Evolutionary conservation across 2,113 vertebrate species (phyloP).

Genomic region (Sylvia atricapilla): DNA sequence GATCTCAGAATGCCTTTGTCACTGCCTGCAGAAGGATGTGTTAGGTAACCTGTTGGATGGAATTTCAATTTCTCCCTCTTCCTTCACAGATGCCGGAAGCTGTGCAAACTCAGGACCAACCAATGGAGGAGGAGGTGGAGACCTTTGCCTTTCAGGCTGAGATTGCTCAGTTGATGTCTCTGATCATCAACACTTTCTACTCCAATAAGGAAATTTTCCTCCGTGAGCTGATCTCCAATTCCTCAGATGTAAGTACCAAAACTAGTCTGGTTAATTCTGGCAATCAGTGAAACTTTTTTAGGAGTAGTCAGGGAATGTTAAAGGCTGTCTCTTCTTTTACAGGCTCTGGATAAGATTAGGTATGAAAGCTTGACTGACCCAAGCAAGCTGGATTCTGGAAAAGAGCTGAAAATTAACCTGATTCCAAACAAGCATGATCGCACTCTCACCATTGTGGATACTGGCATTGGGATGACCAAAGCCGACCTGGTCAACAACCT

Average conservation of each 20-base stretch:
- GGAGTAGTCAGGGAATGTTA: accelerated
- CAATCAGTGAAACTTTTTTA: accelerated
- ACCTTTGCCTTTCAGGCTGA: conserved; percentile 90
- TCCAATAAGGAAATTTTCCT: conserved; percentile 88
- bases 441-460: conserved; percentile 79
- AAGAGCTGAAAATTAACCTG: conserved; percentile 82
- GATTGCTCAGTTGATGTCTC: conserved; percentile 87
- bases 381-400: conserved; percentile 83
- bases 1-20: accelerated
- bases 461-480: conserved; percentile 85
- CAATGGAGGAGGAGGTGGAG: conserved; percentile 86
- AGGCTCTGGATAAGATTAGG: conserved; percentile 83
- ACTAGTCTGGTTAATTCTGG: accelerated
- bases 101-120: conserved; percentile 76
- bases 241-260: conserved; percentile 79
- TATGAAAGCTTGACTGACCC: conserved; percentile 85
- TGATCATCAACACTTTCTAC: conserved; percentile 91
- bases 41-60: accelerated
- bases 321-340: accelerated
- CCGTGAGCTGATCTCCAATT: conserved; percentile 84
- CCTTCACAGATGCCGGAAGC: conserved; percentile 81
- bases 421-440: conserved; percentile 81
- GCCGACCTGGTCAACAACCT: conserved; percentile 84
- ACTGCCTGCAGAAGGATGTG: accelerated
- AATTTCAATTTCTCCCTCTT: background rate